Percentiles rank a stretch among this genome's conserved stretches.
Evolutionary conservation across 2,113 vertebrate species (phyloP).

Genomic region (Xenus cinereus): DNA sequence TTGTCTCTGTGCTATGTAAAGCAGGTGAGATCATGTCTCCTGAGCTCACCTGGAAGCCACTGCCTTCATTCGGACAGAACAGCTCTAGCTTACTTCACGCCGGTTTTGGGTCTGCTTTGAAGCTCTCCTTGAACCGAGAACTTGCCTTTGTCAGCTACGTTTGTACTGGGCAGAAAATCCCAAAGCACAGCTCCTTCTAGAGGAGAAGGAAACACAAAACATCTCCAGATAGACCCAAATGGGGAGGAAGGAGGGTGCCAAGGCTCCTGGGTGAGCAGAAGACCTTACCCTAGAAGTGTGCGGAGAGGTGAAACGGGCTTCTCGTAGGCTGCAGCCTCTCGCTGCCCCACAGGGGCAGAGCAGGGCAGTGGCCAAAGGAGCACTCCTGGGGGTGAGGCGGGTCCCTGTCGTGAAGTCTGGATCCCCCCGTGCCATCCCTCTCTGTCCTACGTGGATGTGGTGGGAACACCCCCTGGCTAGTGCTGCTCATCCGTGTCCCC

Average conservation of each 20-base stretch:
- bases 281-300: rapidly evolving
- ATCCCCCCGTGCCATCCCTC: rapidly evolving
- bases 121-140: not conserved
- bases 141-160: not conserved
- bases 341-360: rapidly evolving
- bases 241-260: not conserved
- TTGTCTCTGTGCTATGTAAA: not conserved
- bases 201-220: not conserved
- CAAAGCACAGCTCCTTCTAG: not conserved
- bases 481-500: rapidly evolving
- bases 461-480: not conserved
- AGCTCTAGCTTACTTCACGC: not conserved
- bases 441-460: rapidly evolving
- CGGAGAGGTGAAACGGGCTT: not conserved
- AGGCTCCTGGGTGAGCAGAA: not conserved
- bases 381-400: rapidly evolving
- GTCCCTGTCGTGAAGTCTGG: rapidly evolving
- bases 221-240: not conserved
- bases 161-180: not conserved
- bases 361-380: not conserved
- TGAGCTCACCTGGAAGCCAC: not conserved
- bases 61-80: not conserved
- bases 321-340: rapidly evolving
- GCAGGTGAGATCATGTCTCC: not conserved
- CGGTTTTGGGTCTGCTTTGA: not conserved